Percentiles rank a stretch among this genome's conserved stretches.
phyloP scores from a whole-genome alignment of 2,888 invertebrate genomes.

The Drosophila neotestacea region DNA sequence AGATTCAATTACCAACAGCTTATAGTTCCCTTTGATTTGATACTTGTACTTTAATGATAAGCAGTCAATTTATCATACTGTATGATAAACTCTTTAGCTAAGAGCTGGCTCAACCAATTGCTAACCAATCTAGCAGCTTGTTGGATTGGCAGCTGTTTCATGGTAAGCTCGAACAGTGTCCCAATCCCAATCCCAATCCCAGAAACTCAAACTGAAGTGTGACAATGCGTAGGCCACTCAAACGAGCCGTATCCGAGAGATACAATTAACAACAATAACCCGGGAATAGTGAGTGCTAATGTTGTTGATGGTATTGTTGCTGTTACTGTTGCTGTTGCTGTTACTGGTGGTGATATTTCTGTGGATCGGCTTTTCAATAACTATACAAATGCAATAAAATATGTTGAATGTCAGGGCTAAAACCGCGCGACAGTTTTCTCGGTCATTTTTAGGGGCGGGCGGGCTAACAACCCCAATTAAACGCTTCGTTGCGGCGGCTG shows the following conservation, averaged over 20 bases:
- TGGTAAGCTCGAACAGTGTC: background rate
- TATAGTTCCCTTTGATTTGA: slow-evolving; percentile 22
- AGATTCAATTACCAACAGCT: slow-evolving; percentile 47
- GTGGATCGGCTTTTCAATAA: slow-evolving; percentile 26
- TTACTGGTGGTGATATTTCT: slow-evolving; percentile 31
- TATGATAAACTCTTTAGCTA: background rate
- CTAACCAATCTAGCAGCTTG: background rate
- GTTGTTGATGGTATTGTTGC: background rate
- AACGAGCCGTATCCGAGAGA: slow-evolving; percentile 51
- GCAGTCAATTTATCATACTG: background rate
- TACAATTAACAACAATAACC: slow-evolving; percentile 66
- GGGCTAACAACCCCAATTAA: slow-evolving; percentile 76
- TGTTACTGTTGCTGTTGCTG: slow-evolving; percentile 25
- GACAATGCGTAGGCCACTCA: slow-evolving; percentile 66
- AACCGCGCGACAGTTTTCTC: slow-evolving; percentile 48
- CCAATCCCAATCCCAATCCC: slow-evolving; percentile 9
- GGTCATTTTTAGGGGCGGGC: slow-evolving; percentile 48
- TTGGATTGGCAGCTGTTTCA: slow-evolving; percentile 28
- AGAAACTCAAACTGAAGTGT: slow-evolving; percentile 63
- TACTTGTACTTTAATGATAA: slow-evolving; percentile 12
- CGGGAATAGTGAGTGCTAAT: slow-evolving; percentile 21
- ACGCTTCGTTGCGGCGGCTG: slow-evolving; percentile 59
- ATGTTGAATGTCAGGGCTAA: slow-evolving; percentile 64
- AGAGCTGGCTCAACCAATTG: background rate
- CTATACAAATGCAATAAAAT: slow-evolving; percentile 70